A percentile compares a stretch with the other conserved stretches of the same genome.
Evolutionary conservation across 2,113 vertebrate genomes (phyloP).

Genomic region (Hippocampus zosterae): DNA sequence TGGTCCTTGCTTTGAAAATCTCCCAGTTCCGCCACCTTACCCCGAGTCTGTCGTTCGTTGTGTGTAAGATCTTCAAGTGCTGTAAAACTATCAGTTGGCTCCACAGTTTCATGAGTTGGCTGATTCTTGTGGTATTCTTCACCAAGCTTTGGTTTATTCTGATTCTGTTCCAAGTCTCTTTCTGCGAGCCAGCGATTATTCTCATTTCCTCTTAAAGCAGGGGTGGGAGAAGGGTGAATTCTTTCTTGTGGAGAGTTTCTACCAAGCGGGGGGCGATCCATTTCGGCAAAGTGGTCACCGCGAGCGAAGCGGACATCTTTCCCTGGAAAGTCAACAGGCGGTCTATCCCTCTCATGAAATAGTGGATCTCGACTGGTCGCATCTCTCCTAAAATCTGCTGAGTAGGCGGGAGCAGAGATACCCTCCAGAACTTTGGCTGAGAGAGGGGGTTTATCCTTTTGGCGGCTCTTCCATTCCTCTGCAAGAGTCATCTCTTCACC

Average conservation of each 20-base stretch:
- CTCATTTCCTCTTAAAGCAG: slow-evolving; percentile 51
- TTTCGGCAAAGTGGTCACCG: slow-evolving; percentile 48
- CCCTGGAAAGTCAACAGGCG: slow-evolving; percentile 54
- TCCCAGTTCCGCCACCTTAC: slow-evolving; percentile 39
- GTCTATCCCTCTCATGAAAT: slow-evolving; percentile 45
- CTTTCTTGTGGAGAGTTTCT: slow-evolving; percentile 52
- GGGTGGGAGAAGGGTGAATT: slow-evolving; percentile 34
- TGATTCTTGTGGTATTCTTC: slow-evolving; percentile 55
- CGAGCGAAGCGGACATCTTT: slow-evolving; percentile 56
- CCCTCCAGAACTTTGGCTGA: slow-evolving; percentile 43
- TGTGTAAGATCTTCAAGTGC: slow-evolving; percentile 50
- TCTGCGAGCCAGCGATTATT: slow-evolving; percentile 61
- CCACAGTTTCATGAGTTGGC: slow-evolving; percentile 26
- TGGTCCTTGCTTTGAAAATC: slow-evolving; percentile 84
- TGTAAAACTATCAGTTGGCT: slow-evolving; percentile 56
- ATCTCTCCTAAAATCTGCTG: slow-evolving; percentile 52
- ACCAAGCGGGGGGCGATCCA: slow-evolving; percentile 41
- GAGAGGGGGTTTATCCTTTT: slow-evolving; percentile 49
- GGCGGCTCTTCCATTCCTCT: slow-evolving; percentile 72
- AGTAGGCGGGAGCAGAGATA: slow-evolving; percentile 42
- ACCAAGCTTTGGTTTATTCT: slow-evolving; percentile 33
- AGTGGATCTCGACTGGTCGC: slow-evolving; percentile 39
- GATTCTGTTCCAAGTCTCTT: slow-evolving; percentile 52
- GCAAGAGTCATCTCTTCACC: slow-evolving; percentile 70
- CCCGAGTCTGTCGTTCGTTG: slow-evolving; percentile 45